phyloP scores from a whole-genome alignment of 2,113 vertebrate species.

The Phodopus roborovskii region DNA sequence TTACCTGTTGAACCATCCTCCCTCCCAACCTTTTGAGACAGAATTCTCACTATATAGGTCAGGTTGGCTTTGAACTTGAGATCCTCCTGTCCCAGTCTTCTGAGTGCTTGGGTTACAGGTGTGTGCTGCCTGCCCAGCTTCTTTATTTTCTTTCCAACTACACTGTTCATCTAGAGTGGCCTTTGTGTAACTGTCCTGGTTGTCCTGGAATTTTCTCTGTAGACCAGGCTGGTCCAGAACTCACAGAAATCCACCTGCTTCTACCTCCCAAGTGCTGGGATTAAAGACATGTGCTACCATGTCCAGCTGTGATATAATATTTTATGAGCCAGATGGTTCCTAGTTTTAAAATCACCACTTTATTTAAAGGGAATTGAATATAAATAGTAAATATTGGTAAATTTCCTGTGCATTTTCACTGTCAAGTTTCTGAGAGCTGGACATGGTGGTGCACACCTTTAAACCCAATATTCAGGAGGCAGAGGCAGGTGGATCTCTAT shows the following conservation, averaged over 20 bases:
- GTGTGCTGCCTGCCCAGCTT: neutral
- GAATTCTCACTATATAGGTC: neutral
- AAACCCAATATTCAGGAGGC: neutral
- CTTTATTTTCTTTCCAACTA: neutral
- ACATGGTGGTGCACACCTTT: neutral
- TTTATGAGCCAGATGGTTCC: neutral
- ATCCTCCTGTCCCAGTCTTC: neutral
- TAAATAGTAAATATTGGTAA: neutral
- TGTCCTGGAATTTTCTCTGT: too few relatives aligned
- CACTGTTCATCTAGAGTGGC: neutral
- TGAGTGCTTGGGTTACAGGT: neutral
- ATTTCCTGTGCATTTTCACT: neutral
- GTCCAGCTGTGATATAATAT: neutral
- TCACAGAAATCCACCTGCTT: neutral
- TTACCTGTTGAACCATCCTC: neutral
- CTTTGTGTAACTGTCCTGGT: too few relatives aligned
- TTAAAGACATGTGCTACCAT: neutral
- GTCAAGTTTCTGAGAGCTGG: neutral
- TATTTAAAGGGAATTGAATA: neutral
- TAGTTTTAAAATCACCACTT: neutral
- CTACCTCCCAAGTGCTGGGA: neutral
- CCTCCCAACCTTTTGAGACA: neutral
- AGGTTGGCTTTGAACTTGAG: too few relatives aligned
- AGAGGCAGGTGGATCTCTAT: neutral
- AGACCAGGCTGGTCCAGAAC: neutral